Percentiles rank a stretch among this genome's conserved stretches.
These are phyloP conservation scores for Anodontia alba DNA, from an alignment of 2,888 invertebrate species.

Conservation along the genomic window DNA sequence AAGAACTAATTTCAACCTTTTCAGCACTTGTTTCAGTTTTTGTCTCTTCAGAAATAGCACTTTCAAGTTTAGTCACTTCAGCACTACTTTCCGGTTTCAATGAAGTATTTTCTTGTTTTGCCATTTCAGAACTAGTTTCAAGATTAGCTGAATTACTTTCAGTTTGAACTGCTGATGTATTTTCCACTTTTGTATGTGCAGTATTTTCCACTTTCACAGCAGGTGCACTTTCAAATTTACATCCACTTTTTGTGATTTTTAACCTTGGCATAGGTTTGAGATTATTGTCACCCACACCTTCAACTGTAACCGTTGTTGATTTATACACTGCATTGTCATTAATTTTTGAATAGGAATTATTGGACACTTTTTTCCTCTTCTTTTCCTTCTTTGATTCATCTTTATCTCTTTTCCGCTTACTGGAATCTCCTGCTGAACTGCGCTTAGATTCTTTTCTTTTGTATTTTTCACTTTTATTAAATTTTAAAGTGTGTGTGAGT, in stretches of 20 bases:
- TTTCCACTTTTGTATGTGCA: neutral
- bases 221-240: constrained; percentile 31
- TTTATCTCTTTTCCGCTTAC: constrained; percentile 76
- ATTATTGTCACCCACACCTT: constrained; percentile 30
- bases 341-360: constrained; percentile 62
- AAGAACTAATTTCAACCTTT: neutral
- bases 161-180: neutral
- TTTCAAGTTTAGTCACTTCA: neutral
- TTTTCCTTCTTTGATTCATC: constrained; percentile 75
- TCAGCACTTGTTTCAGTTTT: neutral
- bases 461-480: constrained; percentile 75
- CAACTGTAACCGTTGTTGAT: constrained; percentile 73
- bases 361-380: constrained; percentile 71
- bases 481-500: constrained; percentile 64
- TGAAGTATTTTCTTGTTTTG: neutral
- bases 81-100: neutral
- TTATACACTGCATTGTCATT: constrained; percentile 74
- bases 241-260: constrained; percentile 74
- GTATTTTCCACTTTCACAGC: neutral
- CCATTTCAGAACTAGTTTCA: neutral
- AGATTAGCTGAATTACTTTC: neutral
- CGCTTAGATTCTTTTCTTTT: constrained; percentile 76
- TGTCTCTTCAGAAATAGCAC: neutral
- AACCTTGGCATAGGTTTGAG: constrained; percentile 75
- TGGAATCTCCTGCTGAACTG: constrained; percentile 65